A percentile compares a stretch with the other conserved stretches of the same genome.
phyloP scores from a whole-genome alignment of 2,797 vertebrate species.

The Leptodactylus fallax region DNA sequence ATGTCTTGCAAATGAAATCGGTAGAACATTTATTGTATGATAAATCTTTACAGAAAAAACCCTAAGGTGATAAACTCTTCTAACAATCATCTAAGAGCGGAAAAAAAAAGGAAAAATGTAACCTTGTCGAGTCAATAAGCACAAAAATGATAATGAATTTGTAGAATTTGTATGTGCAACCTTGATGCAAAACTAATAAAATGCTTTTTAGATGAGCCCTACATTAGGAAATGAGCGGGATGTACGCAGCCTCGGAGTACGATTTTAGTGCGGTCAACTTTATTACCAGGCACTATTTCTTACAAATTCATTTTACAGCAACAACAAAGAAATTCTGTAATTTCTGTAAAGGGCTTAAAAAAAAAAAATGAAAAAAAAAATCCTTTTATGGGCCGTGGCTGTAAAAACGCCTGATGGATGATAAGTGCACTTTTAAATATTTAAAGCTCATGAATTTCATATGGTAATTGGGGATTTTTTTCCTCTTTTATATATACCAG shows the following conservation, averaged over 20 bases:
- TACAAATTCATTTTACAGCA: conserved; percentile 36
- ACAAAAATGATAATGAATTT: not conserved
- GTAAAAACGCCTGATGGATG: conserved; percentile 49
- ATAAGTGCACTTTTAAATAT: conserved; percentile 54
- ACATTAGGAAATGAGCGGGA: not conserved
- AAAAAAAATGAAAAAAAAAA: not conserved
- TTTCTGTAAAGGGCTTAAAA: not conserved
- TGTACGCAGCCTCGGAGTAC: not conserved
- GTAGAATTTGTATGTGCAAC: not conserved
- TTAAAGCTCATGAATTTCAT: conserved; percentile 57
- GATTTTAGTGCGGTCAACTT: conserved; percentile 24
- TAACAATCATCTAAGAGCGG: not conserved
- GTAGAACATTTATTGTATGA: not conserved
- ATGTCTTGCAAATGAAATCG: not conserved
- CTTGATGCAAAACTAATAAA: conserved; percentile 26
- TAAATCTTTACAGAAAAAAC: not conserved
- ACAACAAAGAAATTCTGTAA: conserved; percentile 46
- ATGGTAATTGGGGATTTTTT: conserved; percentile 45
- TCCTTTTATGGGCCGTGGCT: conserved; percentile 34
- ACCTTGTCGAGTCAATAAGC: not conserved
- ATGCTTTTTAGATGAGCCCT: not conserved
- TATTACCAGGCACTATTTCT: conserved; percentile 36
- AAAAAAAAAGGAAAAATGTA: no score
- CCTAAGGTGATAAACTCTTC: not conserved
- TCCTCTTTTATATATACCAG: conserved; percentile 2